phyloP scores from a whole-genome alignment of 2,797 vertebrate species.

The Coreius guichenoti region DNA sequence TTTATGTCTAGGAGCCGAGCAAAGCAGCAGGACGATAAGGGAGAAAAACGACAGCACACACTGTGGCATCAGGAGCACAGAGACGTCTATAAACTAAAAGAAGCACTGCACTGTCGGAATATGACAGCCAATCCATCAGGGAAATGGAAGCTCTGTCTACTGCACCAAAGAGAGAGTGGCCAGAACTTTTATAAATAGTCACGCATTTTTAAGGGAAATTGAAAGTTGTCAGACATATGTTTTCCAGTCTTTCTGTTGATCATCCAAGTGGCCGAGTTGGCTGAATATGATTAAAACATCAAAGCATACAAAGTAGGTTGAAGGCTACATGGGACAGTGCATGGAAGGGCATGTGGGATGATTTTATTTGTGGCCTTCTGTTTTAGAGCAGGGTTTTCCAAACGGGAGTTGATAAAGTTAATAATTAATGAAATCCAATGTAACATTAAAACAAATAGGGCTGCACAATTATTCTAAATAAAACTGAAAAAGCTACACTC shows the following conservation, averaged over 20 bases:
- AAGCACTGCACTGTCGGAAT: constrained; percentile 76
- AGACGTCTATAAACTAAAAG: constrained; percentile 82
- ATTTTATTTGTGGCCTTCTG: constrained; percentile 54
- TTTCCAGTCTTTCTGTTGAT: constrained; percentile 69
- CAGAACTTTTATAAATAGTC: constrained; percentile 81
- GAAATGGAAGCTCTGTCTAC: constrained; percentile 85
- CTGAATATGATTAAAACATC: constrained; percentile 74
- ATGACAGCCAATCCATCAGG: constrained; percentile 88
- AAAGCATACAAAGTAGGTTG: constrained; percentile 66
- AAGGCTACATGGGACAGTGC: constrained; percentile 57
- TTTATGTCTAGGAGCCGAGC: constrained; percentile 62
- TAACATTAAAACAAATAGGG: not conserved
- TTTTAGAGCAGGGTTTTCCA: not conserved
- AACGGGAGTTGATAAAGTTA: not conserved
- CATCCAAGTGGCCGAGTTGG: constrained; percentile 60
- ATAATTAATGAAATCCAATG: not conserved
- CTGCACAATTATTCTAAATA: not conserved
- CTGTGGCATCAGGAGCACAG: constrained; percentile 72
- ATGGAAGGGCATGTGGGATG: constrained; percentile 48
- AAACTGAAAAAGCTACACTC: not conserved
- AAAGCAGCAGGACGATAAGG: constrained; percentile 67
- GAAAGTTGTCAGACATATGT: constrained; percentile 77
- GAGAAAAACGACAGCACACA: constrained; percentile 69
- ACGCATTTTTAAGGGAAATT: constrained; percentile 75
- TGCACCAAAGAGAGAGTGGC: constrained; percentile 79